Base-by-base conservation (phyloP, 2,113 vertebrate genomes). In the Chunga burmeisteri region DNA sequence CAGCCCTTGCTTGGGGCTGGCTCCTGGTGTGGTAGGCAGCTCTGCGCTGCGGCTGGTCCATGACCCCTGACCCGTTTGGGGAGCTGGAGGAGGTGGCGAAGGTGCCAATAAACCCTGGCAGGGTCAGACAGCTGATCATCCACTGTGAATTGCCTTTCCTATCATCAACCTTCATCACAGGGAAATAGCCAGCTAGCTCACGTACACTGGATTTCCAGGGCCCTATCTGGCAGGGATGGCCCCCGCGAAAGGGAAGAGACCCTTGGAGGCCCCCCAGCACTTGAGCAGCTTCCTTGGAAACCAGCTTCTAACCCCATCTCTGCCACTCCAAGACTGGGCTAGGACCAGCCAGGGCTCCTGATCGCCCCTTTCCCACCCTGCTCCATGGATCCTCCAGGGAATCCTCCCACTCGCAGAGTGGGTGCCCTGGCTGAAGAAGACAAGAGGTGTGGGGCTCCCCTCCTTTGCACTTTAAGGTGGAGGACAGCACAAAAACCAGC, bases 21-120 rank as follows among this genome's bases (percentile, higher is more conserved):
- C 36, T 65, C 42, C 21, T 2, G 2, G 44, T 8, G 3, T 6
- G 10, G 36, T 20, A 26, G 32, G 26, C 26, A 38, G 44, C 36
- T 36, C 68, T 32, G 52, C 1, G 1, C 38, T 10, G 1, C 1
- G 2, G 15, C 66, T 53, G 47, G 30, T 29, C 40, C 6, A 0
- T 34, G 30, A 29, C 16, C 53, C 62, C 36, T 17, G 27, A 62
- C 67, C 55, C 18, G 2, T 38, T 17, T 4, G 2, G n/a, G 22
- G 66, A 68, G 26, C 16, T 1, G 1, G 32, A 32, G 46, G 8
- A 1, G 3, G 52, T 13, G 18, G 50, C 3, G 0, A 25, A 63
- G 70, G 40, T 10, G 6, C 9, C 0, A 0, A 80, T 42, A 67
- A 67, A 59, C 26, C 29, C 14, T 1, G 0, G 18, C 27, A 44